phyloP scores from a whole-genome alignment of 2,797 vertebrate species.

The Anguilla anguilla region DNA sequence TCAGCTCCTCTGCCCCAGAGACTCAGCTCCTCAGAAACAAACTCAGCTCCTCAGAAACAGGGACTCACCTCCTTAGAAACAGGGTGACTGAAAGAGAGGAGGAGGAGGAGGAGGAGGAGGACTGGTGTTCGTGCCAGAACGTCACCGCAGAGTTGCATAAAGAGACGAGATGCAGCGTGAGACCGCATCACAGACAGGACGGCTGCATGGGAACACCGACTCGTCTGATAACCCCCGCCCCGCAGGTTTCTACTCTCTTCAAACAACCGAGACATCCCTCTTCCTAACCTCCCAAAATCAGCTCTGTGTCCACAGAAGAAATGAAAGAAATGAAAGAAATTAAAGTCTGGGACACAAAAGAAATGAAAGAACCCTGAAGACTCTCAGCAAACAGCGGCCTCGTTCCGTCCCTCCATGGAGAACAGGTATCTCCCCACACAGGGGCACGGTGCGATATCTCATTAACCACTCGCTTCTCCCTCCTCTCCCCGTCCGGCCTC shows the following conservation, averaged over 20 bases:
- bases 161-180: background rate
- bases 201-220: background rate
- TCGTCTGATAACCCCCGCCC: background rate
- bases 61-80: conserved; percentile 37
- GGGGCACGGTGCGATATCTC: conserved; percentile 57
- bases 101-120: background rate
- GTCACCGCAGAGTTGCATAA: too few relatives aligned
- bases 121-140: background rate
- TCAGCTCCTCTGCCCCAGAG: too few relatives aligned
- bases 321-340: conserved; percentile 28
- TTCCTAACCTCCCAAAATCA: too few relatives aligned
- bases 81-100: conserved; percentile 14
- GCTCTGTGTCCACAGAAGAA: conserved; percentile 12
- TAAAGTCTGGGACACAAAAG: conserved; percentile 39
- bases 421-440: conserved; percentile 42
- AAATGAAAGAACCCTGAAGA: conserved; percentile 38
- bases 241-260: background rate
- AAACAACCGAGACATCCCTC: conserved; percentile 33
- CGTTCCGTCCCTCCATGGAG: conserved; percentile 40
- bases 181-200: background rate
- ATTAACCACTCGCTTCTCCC: conserved; percentile 49
- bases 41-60: too few relatives aligned
- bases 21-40: too few relatives aligned
- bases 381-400: conserved; percentile 7
- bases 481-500: conserved; percentile 48